Evolutionary conservation across 2,888 invertebrate genomes (phyloP), one percentile per base, ranked within the genome.

Genomic region (Ectemnius lituratus): DNA sequence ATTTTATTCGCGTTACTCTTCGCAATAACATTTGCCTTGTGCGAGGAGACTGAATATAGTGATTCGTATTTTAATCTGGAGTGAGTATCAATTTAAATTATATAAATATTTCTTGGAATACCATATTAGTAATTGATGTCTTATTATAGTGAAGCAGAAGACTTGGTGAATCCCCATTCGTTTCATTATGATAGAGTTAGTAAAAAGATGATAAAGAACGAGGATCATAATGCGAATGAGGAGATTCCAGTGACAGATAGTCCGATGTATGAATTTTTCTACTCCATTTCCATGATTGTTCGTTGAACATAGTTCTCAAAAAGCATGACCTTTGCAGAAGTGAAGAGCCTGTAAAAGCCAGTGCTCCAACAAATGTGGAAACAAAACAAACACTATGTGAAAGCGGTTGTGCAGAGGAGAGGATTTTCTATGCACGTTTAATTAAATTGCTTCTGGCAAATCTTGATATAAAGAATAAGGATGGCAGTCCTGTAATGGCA

Each of bases 391-490:
- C 13, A 3, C 14, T 14, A 23, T 13, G 27, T 46, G 11, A 18
- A 45, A n/a, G 66, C 59, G 49, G 2, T 23, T 66, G 52, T 13
- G 63, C 6, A 5, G 72, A 74, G 5, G 74, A 70, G 49, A 27
- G 78, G 65, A 65, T 84, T 16, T 87, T 86, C 73, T 82, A 85
- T 47, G 85, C 80, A 68, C 79, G 87, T 60, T 60, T 89, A 13
- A 67, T 89, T 52, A 86, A 85, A 70, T 70, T 86, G n/a, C 16
- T 89, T 27, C 64, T 89, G 57, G 72, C 76, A 45, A 85, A 84
- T 75, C 63, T 83, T 20, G 67, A 68, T 8, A 70, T 88, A 23
- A 73, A 84, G 77, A 88, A 66, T 83, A 49, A 73, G 63, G 59
- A 76, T n/a, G 81, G 81, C 23, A 73, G 76, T 16, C 59, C 71